A percentile compares a stretch with the other conserved stretches of the same genome.
These are phyloP conservation scores for Pampusana beccarii DNA, from an alignment of 2,113 vertebrate genomes.

Conservation along the genomic window DNA sequence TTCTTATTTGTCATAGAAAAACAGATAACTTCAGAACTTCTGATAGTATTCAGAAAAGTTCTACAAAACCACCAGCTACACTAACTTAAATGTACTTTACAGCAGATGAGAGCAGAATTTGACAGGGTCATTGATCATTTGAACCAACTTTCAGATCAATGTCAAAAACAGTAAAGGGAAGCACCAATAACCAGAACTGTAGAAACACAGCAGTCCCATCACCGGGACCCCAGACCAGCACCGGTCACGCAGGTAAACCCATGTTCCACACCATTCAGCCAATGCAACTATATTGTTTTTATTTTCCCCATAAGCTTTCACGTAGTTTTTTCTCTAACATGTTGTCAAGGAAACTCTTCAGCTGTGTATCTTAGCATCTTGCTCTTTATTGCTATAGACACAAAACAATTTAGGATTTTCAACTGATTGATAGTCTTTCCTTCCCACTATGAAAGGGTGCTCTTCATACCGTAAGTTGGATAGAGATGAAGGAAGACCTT, in stretches of 20 bases:
- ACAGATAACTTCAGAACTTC: background rate
- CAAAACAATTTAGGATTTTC: conserved; percentile 29
- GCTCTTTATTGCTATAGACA: conserved; percentile 53
- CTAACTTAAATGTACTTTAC: background rate
- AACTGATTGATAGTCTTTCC: conserved; percentile 4
- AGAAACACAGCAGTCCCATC: background rate
- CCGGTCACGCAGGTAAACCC: background rate
- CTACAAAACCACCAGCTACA: background rate
- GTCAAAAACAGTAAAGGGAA: background rate
- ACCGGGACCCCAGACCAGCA: rapidly evolving
- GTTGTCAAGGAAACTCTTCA: conserved; percentile 73
- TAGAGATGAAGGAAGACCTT: background rate
- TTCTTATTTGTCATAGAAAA: conserved; percentile 26
- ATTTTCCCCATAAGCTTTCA: background rate
- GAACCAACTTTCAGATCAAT: background rate
- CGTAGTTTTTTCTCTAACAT: conserved; percentile 31
- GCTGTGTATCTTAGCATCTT: conserved; percentile 41
- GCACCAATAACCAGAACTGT: background rate
- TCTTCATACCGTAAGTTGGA: background rate
- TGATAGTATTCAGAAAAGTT: background rate
- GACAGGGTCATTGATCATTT: background rate
- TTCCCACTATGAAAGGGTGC: background rate
- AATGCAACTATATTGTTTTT: background rate
- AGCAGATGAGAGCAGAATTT: background rate
- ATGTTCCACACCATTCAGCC: background rate